A percentile compares a stretch with the other conserved stretches of the same genome.
phyloP scores from a whole-genome alignment of 2,888 invertebrate species.

The Cistogaster globosa region DNA sequence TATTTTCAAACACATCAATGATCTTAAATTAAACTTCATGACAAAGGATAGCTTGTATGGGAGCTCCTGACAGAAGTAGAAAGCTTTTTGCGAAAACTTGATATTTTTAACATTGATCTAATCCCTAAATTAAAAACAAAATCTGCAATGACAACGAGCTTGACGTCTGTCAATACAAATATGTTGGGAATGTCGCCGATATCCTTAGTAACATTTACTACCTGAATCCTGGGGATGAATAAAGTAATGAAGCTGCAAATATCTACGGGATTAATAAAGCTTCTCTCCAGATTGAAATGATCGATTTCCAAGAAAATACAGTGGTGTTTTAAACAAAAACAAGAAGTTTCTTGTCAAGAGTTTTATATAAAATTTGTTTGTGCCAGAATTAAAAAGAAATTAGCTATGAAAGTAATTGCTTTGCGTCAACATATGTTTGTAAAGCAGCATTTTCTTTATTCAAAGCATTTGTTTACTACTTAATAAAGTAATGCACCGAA shows the following conservation, averaged over 20 bases:
- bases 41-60: no score
- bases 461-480: constrained; percentile 5
- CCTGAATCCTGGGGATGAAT: constrained; percentile 11
- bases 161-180: neutral
- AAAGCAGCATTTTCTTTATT: constrained; percentile 1
- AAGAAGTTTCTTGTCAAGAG: constrained; percentile 5
- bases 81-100: no score
- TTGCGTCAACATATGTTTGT: neutral
- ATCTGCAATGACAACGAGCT: constrained; percentile 17
- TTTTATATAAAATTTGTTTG: neutral
- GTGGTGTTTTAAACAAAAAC: constrained; percentile 1
- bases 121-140: neutral
- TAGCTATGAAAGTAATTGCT: neutral
- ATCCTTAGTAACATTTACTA: neutral
- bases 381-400: constrained; percentile 1
- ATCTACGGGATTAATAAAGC: constrained; percentile 6
- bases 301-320: no score
- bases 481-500: constrained; percentile 7
- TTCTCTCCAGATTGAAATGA: constrained; percentile 3
- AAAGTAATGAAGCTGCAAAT: constrained; percentile 10
- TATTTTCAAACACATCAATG: no score
- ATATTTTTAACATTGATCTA: neutral
- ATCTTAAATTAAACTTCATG: no score
- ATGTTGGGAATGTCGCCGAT: neutral
- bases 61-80: no score